Evolutionary conservation across 2,888 invertebrate genomes (phyloP), one percentile per base, ranked within the genome.

Genomic region (Tetrapedia diversipes): DNA sequence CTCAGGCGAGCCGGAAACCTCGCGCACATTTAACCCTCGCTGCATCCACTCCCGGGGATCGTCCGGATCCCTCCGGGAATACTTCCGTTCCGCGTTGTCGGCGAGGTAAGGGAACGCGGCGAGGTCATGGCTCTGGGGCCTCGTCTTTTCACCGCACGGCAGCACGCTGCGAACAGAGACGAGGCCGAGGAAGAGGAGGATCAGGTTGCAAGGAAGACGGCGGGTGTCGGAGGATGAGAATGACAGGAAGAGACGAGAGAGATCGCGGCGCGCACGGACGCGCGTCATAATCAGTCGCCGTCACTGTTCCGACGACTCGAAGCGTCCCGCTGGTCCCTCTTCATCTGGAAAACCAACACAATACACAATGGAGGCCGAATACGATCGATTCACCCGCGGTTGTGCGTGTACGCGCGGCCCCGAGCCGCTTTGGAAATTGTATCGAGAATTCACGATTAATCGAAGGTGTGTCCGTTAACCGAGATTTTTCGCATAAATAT

Each of bases 261-360:
- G 79, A 84, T 80, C 86, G 79, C 81, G 84, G 82, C 83, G 86
- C 83, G 85, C 79, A 70, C 83, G 80, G 89, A 85, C 85, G 82
- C 86, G 88, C 89, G 89, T 90, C 91, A 91, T 91, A 90, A 89
- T 91, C 91, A 90, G 89, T 85, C 90, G 85, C 79, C 88, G 90
- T 86, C 91, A 86, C 78, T 85, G 83, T 82, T 83, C 75, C 85
- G 86, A 86, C 86, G 88, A 86, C 85, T 83, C 84, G 78, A 74
- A 76, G 82, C 84, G 74, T 81, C 71, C 78, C 82, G 80, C 79
- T 80, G 77, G 78, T 75, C 85, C 74, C 82, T 81, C 82, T 81
- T 87, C 89, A 88, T 88, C 89, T 87, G 86, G n/a, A 47, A 85
- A 87, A 61, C 66, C 11, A 19, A 45, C 0, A 19, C 4, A 16